phyloP scores from a whole-genome alignment of 2,113 vertebrate genomes.

The Periophthalmus modestus region DNA sequence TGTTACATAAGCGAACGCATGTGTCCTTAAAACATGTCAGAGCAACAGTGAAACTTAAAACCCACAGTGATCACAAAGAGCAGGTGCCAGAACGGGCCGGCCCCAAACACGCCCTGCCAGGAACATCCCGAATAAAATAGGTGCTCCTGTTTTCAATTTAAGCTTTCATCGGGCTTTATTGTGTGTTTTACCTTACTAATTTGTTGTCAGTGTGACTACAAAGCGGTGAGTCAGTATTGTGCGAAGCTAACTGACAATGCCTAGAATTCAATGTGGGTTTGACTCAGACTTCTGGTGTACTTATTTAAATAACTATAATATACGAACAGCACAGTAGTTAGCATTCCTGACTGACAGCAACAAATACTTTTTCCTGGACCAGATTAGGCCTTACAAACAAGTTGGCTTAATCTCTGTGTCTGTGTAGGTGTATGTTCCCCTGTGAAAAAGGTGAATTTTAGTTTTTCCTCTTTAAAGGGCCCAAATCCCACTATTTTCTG shows the following conservation, averaged over 20 bases:
- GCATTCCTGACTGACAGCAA: too few species aligned
- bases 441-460: neutral
- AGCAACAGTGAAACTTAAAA: conserved; percentile 34
- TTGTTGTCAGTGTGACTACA: conserved; percentile 6
- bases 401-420: too few species aligned
- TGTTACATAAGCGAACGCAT: conserved; percentile 4
- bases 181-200: conserved; percentile 10
- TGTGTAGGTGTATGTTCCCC: neutral
- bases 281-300: conserved; percentile 26
- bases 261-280: conserved; percentile 22
- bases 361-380: too few species aligned
- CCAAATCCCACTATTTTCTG: too few species aligned
- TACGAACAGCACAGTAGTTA: neutral
- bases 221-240: conserved; percentile 21
- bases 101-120: conserved; percentile 2
- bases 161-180: conserved; percentile 13
- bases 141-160: conserved; percentile 17
- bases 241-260: neutral
- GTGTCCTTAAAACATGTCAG: conserved; percentile 21
- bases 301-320: conserved; percentile 15
- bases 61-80: conserved; percentile 32
- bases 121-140: neutral
- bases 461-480: neutral
- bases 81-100: conserved; percentile 37
- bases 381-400: too few species aligned